Evolutionary conservation across 1,140 invertebrate species (phyloP), one percentile per base, ranked within the genome.

Genomic region (Onthophagus taurus): DNA sequence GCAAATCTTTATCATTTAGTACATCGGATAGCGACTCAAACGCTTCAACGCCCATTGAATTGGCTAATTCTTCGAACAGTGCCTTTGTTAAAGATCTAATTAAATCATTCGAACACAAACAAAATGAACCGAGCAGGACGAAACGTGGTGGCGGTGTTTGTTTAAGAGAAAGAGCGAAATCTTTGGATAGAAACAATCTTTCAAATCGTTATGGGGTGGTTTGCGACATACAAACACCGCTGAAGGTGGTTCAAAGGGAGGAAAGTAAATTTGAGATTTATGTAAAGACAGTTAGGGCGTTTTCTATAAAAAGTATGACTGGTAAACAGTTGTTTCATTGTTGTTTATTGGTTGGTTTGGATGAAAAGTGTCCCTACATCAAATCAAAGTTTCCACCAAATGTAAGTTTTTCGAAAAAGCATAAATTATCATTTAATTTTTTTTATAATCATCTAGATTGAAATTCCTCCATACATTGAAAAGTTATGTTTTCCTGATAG

Each of bases 401-500:
- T 64, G 80, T 81, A 65, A 73, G 68, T 68, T 14, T 41, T 34
- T 26, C 4, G 3, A n/a, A 30, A 11, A 35, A 6, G 5, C 7
- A 18, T 47, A 18, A 31, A 31, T 14, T 31, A 18, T 35, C 21
- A 36, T 50, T 13, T 45, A 17, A 45, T 30, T 48, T 35, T 49
- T 50, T 48, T 50, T 31, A 57, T 58, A 7, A n/a, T 26, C 6
- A 7, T 39, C 31, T 57, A 81, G 78, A 73, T 72, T 14, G 55
- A 69, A 47, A 62, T 77, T 14, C 77, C 80, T 7, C 62, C 67
- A 1, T 70, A 73, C 35, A 75, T 82, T 36, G 80, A 80, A 61
- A 68, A 75, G 41, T 70, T 81, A 17, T 78, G 78, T 72, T 75
- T 87, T 69, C 77, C 85, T 53, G 67, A 85, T 69, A 65, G 72